Percentiles rank a stretch among this genome's conserved stretches.
Evolutionary conservation across 2,888 invertebrate genomes (phyloP).

Genomic region (Xiphydria camelus): DNA sequence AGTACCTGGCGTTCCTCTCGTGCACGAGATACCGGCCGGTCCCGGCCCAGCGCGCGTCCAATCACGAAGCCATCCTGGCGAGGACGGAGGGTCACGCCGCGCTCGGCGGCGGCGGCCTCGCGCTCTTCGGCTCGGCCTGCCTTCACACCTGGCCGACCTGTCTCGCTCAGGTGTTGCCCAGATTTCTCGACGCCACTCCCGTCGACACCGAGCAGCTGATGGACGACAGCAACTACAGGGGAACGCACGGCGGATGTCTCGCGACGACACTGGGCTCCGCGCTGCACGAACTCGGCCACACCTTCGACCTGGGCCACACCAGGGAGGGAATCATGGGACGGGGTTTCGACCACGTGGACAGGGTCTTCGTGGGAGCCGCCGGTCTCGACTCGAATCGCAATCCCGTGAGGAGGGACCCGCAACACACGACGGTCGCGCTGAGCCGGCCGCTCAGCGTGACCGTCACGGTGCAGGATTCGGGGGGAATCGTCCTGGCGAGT

Average conservation of each 20-base stretch:
- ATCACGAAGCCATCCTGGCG: constrained; percentile 71
- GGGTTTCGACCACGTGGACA: constrained; percentile 82
- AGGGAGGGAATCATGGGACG: constrained; percentile 90
- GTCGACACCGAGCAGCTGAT: constrained; percentile 76
- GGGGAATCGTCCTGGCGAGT: constrained; percentile 59
- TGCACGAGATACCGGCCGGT: constrained; percentile 79
- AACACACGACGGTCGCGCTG: constrained; percentile 66
- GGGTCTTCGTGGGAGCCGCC: constrained; percentile 72
- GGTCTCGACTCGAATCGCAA: constrained; percentile 65
- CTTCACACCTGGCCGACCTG: constrained; percentile 86
- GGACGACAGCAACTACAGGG: constrained; percentile 91
- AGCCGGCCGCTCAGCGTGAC: constrained; percentile 67
- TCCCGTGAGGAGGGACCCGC: constrained; percentile 64
- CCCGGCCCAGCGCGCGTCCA: constrained; percentile 65
- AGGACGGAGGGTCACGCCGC: constrained; percentile 84
- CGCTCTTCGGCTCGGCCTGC: constrained; percentile 87
- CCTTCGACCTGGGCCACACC: constrained; percentile 92
- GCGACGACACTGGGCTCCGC: constrained; percentile 90
- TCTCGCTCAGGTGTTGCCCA: constrained; percentile 69
- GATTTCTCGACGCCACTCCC: constrained; percentile 64
- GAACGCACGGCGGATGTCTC: constrained; percentile 84
- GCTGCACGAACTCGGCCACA: constrained; percentile 92
- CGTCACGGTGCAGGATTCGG: constrained; percentile 65
- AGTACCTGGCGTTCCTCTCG: constrained; percentile 87
- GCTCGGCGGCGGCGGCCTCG: constrained; percentile 88